Conservation (phyloP, 2,797 vertebrate genomes). For the Poeciliopsis infans region DNA sequence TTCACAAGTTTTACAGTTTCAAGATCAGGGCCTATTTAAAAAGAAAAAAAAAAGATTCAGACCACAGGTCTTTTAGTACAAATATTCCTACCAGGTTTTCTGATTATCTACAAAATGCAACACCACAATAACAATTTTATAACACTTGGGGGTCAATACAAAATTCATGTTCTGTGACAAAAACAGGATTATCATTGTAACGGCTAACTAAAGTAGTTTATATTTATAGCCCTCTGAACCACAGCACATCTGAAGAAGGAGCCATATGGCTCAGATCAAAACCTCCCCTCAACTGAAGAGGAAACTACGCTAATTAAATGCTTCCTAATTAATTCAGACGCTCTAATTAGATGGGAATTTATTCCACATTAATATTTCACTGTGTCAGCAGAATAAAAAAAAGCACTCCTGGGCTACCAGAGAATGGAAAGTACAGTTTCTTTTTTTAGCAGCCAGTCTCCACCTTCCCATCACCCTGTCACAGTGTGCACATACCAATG, state of each 20-base stretch:
- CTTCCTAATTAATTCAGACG: constrained; percentile 77
- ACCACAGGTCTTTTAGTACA: neutral
- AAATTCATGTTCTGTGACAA: constrained; percentile 30
- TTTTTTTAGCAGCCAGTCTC: constrained; percentile 20
- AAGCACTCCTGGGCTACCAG: constrained; percentile 39
- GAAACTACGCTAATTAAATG: constrained; percentile 78
- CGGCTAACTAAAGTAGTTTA: constrained; percentile 52
- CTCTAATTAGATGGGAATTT: constrained; percentile 79
- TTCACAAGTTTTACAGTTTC: neutral
- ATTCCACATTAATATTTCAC: constrained; percentile 79
- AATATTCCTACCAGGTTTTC: neutral
- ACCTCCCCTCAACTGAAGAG: constrained; percentile 66
- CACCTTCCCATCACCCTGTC: constrained; percentile 3
- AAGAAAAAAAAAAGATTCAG: neutral
- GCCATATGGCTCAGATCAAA: constrained; percentile 76
- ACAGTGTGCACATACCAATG: neutral
- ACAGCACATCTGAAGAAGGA: constrained; percentile 56
- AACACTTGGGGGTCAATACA: constrained; percentile 8
- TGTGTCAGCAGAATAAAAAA: constrained; percentile 70
- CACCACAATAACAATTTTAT: constrained; percentile 7
- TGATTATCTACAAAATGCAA: constrained; percentile 12
- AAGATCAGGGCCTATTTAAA: neutral
- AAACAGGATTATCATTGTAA: constrained; percentile 37
- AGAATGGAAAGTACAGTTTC: constrained; percentile 46
- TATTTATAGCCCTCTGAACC: constrained; percentile 63